Evolutionary conservation across 2,888 invertebrate species (phyloP).

Genomic region (Dryobotodes eremita): DNA sequence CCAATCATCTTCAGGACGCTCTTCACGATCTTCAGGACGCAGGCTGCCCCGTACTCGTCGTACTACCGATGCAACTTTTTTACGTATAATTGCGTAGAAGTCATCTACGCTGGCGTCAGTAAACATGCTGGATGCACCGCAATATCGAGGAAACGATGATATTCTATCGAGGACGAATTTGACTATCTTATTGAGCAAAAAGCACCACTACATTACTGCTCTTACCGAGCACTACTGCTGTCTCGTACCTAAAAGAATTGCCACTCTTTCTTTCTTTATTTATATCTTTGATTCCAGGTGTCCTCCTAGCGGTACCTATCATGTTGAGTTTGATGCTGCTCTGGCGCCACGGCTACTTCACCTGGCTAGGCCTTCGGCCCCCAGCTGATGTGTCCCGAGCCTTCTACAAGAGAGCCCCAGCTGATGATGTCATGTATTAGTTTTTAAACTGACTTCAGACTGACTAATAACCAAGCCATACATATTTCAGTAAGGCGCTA

Average conservation of each 20-base stretch:
- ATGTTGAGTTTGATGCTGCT: constrained; percentile 91
- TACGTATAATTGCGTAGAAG: no score
- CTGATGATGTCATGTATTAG: constrained; percentile 83
- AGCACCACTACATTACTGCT: no score
- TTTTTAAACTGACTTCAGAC: not conserved
- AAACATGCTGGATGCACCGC: no score
- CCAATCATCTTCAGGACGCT: no score
- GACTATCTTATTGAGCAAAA: no score
- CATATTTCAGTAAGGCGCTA: not conserved
- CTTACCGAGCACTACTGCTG: not conserved
- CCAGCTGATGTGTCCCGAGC: constrained; percentile 92
- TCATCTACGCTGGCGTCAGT: no score
- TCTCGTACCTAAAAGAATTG: not conserved
- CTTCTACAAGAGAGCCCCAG: constrained; percentile 93
- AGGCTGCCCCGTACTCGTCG: no score
- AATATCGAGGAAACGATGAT: no score
- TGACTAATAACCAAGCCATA: not conserved
- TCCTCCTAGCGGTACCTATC: constrained; percentile 93
- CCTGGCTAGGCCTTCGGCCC: constrained; percentile 89
- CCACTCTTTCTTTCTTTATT: not conserved
- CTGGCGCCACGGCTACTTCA: constrained; percentile 92
- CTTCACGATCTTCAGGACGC: no score
- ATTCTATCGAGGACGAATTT: no score
- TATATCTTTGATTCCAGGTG: constrained; percentile 82
- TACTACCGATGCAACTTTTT: no score